These are phyloP conservation scores for Thomomys bottae DNA, from an alignment of 2,113 vertebrate genomes.

Conservation along the genomic window DNA sequence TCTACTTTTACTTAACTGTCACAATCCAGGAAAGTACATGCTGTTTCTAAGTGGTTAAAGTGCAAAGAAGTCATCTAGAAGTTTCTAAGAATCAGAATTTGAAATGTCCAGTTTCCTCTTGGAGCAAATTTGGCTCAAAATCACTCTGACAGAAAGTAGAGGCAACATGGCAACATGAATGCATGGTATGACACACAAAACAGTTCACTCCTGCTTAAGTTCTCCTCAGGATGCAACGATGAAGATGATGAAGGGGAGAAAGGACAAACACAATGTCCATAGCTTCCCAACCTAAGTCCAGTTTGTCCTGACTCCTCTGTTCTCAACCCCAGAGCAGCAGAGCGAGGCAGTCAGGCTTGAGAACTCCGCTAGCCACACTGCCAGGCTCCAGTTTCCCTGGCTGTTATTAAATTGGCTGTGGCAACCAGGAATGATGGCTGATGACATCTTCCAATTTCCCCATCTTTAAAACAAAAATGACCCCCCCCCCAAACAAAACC, in stretches of 20 bases:
- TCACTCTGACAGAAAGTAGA: neutral
- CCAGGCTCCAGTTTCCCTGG: neutral
- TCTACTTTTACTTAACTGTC: neutral
- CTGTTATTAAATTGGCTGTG: neutral
- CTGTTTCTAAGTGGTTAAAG: neutral
- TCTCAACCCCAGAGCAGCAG: neutral
- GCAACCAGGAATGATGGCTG: neutral
- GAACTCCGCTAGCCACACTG: neutral
- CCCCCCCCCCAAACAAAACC: too few species aligned
- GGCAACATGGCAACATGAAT: neutral
- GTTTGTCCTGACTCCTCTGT: neutral
- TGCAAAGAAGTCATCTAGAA: neutral
- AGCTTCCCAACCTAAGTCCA: neutral
- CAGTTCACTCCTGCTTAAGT: neutral
- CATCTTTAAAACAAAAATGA: conserved; percentile 23
- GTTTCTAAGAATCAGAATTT: conserved; percentile 21
- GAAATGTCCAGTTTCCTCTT: neutral
- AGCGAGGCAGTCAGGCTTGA: neutral
- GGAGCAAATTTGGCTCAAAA: neutral
- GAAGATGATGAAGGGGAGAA: neutral
- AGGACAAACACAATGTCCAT: neutral
- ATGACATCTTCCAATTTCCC: conserved; percentile 1
- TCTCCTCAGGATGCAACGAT: neutral
- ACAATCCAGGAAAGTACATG: neutral
- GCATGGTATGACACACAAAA: accelerated